Evolutionary conservation across 2,113 vertebrate species (phyloP).

Genomic region (Oncorhynchus keta): DNA sequence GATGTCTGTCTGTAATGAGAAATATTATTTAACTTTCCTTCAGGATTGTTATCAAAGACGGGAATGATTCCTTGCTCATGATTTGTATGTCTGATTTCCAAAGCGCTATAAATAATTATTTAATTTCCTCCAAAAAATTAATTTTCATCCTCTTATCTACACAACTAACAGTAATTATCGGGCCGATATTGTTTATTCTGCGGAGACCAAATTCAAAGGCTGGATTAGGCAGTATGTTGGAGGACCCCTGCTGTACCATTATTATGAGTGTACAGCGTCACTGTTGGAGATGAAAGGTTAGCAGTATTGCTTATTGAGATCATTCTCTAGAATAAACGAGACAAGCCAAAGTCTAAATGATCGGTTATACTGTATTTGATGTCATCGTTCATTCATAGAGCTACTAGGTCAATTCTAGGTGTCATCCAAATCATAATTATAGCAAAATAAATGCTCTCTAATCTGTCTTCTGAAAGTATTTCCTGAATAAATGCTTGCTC

Average conservation of each 20-base stretch:
- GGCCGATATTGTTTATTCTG: conserved; percentile 5
- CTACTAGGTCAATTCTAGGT: background rate
- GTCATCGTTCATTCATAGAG: background rate
- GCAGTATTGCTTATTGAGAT: background rate
- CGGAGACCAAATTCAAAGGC: conserved; percentile 11
- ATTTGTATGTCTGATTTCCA: conserved; percentile 11
- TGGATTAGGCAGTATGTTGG: background rate
- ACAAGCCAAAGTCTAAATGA: background rate
- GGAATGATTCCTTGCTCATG: conserved; percentile 3
- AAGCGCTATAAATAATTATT: conserved; percentile 19
- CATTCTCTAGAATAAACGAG: conserved; percentile 8
- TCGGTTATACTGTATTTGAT: conserved; percentile 1
- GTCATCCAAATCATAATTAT: background rate
- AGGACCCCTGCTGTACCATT: conserved; percentile 11
- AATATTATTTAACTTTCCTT: conserved; percentile 17
- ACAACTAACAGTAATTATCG: conserved; percentile 13
- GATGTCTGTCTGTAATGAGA: background rate
- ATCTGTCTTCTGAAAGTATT: background rate
- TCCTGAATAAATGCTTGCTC: too few relatives aligned
- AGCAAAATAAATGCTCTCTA: background rate
- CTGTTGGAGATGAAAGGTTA: background rate
- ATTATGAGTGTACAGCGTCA: conserved; percentile 1
- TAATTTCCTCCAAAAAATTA: conserved; percentile 11
- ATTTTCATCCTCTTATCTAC: conserved; percentile 1
- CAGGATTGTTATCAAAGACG: background rate